Percentiles rank a stretch among this genome's conserved stretches.
Conservation (phyloP, 2,113 vertebrate genomes). For the Eupsittula cactorum region DNA sequence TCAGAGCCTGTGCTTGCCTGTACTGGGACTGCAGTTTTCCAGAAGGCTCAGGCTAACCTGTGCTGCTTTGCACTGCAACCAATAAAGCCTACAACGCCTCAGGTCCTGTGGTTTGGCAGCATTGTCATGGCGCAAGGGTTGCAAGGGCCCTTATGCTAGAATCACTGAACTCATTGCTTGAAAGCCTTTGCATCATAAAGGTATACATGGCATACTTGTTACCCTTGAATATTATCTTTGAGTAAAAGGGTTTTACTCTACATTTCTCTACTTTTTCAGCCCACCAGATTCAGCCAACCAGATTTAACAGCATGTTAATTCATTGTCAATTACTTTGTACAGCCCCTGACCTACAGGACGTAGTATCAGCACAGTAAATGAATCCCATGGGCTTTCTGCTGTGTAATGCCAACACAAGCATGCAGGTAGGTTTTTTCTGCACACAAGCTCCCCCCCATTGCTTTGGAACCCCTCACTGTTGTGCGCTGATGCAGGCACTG, state of each 20-base stretch:
- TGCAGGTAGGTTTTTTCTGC: neutral
- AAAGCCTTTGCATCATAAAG: neutral
- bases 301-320: neutral
- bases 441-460: fast-evolving
- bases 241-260: neutral
- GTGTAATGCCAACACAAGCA: fast-evolving
- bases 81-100: neutral
- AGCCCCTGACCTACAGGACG: neutral
- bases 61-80: neutral
- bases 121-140: neutral
- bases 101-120: neutral
- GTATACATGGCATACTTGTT: neutral
- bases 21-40: neutral
- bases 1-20: neutral
- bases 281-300: neutral
- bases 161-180: neutral
- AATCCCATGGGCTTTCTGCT: neutral
- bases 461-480: neutral
- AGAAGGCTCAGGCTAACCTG: neutral
- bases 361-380: neutral
- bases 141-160: fast-evolving
- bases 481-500: neutral
- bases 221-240: neutral
- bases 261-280: neutral
- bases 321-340: neutral